A percentile compares a stretch with the other conserved stretches of the same genome.
Conservation (phyloP, 2,888 invertebrate species). For the Acanthosepion esculentum region DNA sequence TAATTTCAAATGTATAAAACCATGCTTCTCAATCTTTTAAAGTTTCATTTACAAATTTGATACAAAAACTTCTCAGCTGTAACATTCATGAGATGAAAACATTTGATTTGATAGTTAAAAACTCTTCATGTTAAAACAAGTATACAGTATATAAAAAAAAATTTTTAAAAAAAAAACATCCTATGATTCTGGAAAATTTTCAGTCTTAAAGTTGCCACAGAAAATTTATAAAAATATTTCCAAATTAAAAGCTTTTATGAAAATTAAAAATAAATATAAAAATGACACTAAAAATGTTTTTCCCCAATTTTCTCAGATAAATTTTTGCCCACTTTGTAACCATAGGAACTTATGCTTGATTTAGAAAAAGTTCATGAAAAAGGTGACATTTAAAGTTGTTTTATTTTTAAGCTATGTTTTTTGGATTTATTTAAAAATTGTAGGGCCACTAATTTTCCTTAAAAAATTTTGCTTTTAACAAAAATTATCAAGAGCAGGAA, state of each 20-base stretch:
- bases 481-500: background rate
- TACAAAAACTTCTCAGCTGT: background rate
- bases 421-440: background rate
- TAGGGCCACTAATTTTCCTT: constrained; percentile 22
- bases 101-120: no score
- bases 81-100: background rate
- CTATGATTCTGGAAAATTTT: background rate
- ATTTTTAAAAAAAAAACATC: background rate
- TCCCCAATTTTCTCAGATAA: background rate
- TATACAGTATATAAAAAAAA: background rate
- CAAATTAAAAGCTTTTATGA: background rate
- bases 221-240: background rate
- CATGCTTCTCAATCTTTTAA: background rate
- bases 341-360: background rate
- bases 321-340: constrained; percentile 33
- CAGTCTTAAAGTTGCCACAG: background rate
- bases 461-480: background rate
- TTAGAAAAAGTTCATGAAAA: background rate
- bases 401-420: background rate
- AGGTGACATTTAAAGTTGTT: background rate
- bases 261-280: background rate
- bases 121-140: no score
- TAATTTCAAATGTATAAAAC: background rate
- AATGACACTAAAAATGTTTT: background rate
- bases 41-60: background rate